Evolutionary conservation across 2,797 vertebrate species (phyloP).

Genomic region (Semotilus atromaculatus): DNA sequence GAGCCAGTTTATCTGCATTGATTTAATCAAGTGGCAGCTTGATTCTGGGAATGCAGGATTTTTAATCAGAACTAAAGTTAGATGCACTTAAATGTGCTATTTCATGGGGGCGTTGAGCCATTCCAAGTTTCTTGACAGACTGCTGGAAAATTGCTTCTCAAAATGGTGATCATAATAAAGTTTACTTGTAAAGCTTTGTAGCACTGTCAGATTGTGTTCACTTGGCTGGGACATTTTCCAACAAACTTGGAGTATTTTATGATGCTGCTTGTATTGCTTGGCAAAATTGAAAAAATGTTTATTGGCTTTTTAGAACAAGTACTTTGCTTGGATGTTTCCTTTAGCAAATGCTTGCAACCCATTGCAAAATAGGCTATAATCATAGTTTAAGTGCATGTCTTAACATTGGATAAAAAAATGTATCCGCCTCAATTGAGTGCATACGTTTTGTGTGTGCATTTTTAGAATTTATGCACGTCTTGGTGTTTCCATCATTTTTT

Average conservation of each 20-base stretch:
- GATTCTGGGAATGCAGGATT: conserved; percentile 35
- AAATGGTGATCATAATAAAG: conserved; percentile 1
- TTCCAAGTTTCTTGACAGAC: conserved; percentile 30
- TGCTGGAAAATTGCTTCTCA: conserved; percentile 18
- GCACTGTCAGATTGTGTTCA: conserved; percentile 12
- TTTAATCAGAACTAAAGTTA: conserved; percentile 30
- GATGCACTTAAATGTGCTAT: conserved; percentile 3
- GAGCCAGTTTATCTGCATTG: conserved; percentile 42
- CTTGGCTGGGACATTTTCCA: conserved; percentile 25
- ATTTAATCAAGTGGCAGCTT: conserved; percentile 45
- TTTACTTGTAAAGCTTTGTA: conserved; percentile 24
- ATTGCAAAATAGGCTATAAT: not conserved
- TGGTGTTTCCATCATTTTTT: not conserved
- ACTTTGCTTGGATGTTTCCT: not conserved
- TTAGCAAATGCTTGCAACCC: not conserved
- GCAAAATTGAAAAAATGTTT: conserved; percentile 19
- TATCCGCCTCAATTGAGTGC: not conserved
- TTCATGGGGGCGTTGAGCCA: not conserved
- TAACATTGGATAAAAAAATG: not conserved
- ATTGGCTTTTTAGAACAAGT: conserved; percentile 1
- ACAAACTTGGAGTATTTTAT: conserved; percentile 13
- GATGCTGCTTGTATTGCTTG: conserved; percentile 8
- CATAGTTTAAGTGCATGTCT: too few relatives aligned
- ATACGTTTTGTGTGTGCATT: not conserved
- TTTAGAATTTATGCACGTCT: not conserved